phyloP scores from a whole-genome alignment of 92 coral and sea anemone species.

The Heliopora coerulea region DNA sequence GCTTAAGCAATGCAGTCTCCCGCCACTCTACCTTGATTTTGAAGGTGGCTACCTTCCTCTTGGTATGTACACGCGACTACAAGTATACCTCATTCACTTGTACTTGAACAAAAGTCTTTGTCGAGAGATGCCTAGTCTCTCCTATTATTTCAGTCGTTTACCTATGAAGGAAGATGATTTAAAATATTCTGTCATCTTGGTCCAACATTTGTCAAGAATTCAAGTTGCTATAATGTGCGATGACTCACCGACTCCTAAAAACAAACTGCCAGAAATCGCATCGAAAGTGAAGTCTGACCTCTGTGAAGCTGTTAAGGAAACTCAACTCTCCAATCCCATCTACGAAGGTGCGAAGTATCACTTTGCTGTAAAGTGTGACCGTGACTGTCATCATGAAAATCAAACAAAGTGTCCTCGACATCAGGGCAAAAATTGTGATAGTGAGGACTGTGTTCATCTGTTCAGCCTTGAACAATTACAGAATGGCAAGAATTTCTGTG shows the following conservation, averaged over 20 bases:
- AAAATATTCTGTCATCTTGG: neutral
- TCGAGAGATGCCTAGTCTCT: neutral
- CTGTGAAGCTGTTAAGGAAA: neutral
- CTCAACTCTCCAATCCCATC: neutral
- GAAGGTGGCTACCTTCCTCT: neutral
- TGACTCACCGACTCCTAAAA: neutral
- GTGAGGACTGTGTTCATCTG: neutral
- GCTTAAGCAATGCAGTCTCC: neutral
- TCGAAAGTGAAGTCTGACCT: neutral
- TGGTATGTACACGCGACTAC: neutral
- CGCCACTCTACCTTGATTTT: neutral
- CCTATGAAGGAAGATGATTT: neutral
- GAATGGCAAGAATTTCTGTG: neutral
- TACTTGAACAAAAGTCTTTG: neutral
- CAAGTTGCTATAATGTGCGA: neutral
- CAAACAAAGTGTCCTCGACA: neutral
- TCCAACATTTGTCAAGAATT: neutral
- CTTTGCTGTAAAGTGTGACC: conserved; percentile 7
- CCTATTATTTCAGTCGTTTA: neutral
- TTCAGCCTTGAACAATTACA: neutral
- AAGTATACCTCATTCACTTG: neutral
- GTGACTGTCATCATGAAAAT: neutral
- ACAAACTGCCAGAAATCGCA: neutral
- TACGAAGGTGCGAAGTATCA: neutral
- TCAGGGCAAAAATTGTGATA: neutral